Conservation (phyloP, 23 tunicate genomes). For the Halocynthia roretzi region DNA sequence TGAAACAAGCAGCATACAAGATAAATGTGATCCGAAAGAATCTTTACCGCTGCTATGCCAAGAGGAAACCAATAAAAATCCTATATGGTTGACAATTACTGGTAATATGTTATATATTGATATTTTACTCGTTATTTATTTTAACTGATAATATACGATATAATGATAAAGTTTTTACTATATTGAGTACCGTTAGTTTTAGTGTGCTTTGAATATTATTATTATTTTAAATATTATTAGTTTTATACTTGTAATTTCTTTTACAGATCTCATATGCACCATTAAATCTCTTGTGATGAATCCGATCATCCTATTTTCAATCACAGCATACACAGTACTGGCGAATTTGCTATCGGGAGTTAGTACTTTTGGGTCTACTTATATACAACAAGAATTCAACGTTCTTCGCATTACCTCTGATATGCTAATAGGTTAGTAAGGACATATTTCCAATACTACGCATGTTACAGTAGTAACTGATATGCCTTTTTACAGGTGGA, state of each 20-base stretch:
- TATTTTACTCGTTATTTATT: not conserved
- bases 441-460: not conserved
- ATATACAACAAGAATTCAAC: conserved; percentile 47
- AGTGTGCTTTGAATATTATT: too few relatives aligned
- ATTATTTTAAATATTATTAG: not conserved
- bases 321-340: conserved; percentile 51
- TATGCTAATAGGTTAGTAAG: conserved; percentile 59
- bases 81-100: not conserved
- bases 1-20: not conserved
- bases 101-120: conserved; percentile 1
- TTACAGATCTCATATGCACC: conserved; percentile 37
- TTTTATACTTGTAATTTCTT: not conserved
- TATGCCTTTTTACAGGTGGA: conserved; percentile 39
- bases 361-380: conserved; percentile 78
- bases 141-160: too few relatives aligned
- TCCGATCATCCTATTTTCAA: conserved; percentile 58
- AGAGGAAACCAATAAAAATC: not conserved
- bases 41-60: conserved; percentile 4
- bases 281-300: conserved; percentile 45
- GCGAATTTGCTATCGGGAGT: conserved; percentile 63
- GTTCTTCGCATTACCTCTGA: conserved; percentile 56
- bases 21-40: not conserved
- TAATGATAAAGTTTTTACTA: too few relatives aligned
- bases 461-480: not conserved
- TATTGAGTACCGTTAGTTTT: too few relatives aligned